Evolutionary conservation across 2,888 invertebrate species (phyloP).

Genomic region (Griposia aprilina): DNA sequence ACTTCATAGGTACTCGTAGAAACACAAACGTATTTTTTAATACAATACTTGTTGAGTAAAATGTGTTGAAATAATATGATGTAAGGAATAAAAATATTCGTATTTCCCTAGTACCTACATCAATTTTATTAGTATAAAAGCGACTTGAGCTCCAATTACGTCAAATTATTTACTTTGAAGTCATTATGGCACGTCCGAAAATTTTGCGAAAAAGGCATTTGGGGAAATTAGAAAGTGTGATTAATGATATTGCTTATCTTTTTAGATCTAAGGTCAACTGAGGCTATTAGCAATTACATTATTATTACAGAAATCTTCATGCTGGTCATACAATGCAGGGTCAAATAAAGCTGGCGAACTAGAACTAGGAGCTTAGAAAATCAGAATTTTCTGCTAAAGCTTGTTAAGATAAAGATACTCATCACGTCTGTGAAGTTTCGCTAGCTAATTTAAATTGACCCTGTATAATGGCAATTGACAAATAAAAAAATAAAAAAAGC

Average conservation of each 20-base stretch:
- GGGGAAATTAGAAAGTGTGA: constrained; percentile 25
- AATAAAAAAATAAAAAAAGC: too few species aligned
- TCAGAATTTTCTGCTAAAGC: neutral
- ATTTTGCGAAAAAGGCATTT: constrained; percentile 24
- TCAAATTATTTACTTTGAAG: constrained; percentile 44
- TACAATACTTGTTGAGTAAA: neutral
- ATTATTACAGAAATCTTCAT: neutral
- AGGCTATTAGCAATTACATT: neutral
- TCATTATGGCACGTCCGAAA: constrained; percentile 30
- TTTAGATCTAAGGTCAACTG: neutral
- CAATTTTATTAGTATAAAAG: constrained; percentile 45
- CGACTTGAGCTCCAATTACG: constrained; percentile 51
- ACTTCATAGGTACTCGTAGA: constrained; percentile 10
- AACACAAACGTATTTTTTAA: neutral
- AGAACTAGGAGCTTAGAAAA: neutral
- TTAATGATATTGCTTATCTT: constrained; percentile 23
- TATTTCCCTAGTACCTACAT: constrained; percentile 52
- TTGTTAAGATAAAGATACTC: neutral
- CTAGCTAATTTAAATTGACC: neutral
- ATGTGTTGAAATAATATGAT: constrained; percentile 29
- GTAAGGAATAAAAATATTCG: constrained; percentile 43
- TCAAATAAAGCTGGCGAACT: neutral
- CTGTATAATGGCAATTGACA: neutral
- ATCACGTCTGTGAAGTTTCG: neutral
- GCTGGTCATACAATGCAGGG: neutral